These are phyloP conservation scores for Drosophila prosaltans DNA, from an alignment of 1,140 invertebrate genomes.

Conservation along the genomic window DNA sequence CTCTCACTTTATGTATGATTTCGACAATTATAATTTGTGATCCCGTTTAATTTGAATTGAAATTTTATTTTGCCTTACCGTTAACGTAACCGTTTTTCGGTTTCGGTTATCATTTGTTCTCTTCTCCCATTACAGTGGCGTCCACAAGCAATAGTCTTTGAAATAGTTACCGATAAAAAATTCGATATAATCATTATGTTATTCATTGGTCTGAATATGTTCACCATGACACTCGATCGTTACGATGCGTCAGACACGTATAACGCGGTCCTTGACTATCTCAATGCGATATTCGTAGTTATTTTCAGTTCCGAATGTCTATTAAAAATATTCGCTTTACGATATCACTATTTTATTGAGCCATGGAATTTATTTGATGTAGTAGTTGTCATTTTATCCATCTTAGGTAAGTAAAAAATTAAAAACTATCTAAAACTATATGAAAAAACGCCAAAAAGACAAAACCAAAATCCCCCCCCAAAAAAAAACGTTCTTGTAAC, in stretches of 20 bases:
- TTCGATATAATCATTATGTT: conserved; percentile 99
- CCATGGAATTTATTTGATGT: conserved; percentile 99
- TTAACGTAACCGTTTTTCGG: conserved; percentile 17
- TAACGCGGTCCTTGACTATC: conserved; percentile 92
- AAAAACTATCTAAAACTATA: conserved; percentile 43
- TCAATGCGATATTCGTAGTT: conserved; percentile 99
- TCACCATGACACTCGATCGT: conserved; percentile 99
- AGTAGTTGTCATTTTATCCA: conserved; percentile 98
- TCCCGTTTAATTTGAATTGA: conserved; percentile 43
- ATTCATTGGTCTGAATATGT: conserved; percentile 99
- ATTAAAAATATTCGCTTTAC: conserved; percentile 97
- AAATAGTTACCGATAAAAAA: conserved; percentile 98
- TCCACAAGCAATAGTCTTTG: conserved; percentile 97
- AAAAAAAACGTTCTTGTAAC: conserved; percentile 26
- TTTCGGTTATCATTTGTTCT: conserved; percentile 36
- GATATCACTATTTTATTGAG: conserved; percentile 99
- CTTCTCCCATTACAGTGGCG: conserved; percentile 89
- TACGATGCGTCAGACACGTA: conserved; percentile 94
- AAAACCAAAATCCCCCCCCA: conserved; percentile 46
- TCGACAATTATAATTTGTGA: neutral
- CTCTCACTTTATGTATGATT: conserved; percentile 61
- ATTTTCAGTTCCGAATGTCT: conserved; percentile 99
- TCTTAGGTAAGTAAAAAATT: conserved; percentile 91
- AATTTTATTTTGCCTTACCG: conserved; percentile 7
- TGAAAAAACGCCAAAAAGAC: conserved; percentile 30